Evolutionary conservation across 2,888 invertebrate species (phyloP), one percentile per base, ranked within the genome.

Genomic region (Lepeophtheirus nordmannii): DNA sequence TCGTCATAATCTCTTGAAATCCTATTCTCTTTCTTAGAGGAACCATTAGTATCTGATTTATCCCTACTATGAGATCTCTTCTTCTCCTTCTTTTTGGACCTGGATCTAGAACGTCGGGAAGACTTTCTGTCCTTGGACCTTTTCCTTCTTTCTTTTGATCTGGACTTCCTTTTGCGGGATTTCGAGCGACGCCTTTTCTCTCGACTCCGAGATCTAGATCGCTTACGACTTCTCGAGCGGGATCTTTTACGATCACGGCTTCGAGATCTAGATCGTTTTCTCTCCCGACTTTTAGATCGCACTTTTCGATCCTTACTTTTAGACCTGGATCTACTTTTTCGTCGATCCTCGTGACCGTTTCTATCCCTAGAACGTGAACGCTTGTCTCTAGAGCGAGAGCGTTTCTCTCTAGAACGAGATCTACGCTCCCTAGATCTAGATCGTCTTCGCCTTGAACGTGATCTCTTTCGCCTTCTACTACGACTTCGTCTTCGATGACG

Each of bases 171-270:
- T 17, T 69, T 69, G n/a, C 69, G 67, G 11, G 69, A 67, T 38
- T 64, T 69, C 12, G 68, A 68, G 41, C 62, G 67, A 53, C 76
- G 76, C 58, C 75, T 74, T 1, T 76, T 76, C 70, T 79, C 79
- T 1, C 80, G 77, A 0, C 83, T 83, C 60, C 82, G 78, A 1
- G 82, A 82, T 59, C 83, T 62, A 14, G 76, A 75, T 0, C 76
- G 80, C 53, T 64, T 64, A 14, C 59, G 57, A 30, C 40, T 61
- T 69, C 81, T 79, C 0, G 85, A 83, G 14, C 63, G n/a, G 7
- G 63, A 63, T 22, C 63, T 41, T 20, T 53, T 41, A 41, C 56
- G 39, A 10, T 62, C 40, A 11, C 62, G 38, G 17, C 17, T 17
- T n/a, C 62, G 38, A 11, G 62, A 62, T 9, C 62, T 38, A 39